Percentiles rank a stretch among this genome's conserved stretches.
These are phyloP conservation scores for Sebastes taczanowskii DNA, from an alignment of 2,797 vertebrate species.

Conservation along the genomic window DNA sequence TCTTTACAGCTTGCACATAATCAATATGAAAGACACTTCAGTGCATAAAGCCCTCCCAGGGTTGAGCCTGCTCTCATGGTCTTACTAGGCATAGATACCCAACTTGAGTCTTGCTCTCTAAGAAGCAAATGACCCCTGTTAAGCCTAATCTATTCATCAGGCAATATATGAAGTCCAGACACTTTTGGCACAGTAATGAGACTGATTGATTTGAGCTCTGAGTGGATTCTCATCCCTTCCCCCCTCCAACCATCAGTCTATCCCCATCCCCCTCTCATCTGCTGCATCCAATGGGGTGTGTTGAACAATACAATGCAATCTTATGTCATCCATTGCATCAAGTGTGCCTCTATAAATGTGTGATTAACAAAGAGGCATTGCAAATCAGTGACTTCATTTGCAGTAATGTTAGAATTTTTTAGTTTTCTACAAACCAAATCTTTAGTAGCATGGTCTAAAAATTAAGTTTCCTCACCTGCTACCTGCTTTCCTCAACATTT, in stretches of 20 bases:
- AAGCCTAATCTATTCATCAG: conserved; percentile 62
- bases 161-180: conserved; percentile 32
- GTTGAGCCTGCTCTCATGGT: neutral
- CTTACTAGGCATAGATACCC: conserved; percentile 5
- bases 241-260: neutral
- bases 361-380: conserved; percentile 6
- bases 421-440: neutral
- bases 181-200: conserved; percentile 50
- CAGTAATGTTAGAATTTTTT: neutral
- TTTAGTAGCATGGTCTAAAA: too few relatives aligned
- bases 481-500: too few relatives aligned
- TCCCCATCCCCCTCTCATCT: conserved; percentile 12
- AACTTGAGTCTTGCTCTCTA: conserved; percentile 34
- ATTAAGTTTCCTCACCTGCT: too few relatives aligned
- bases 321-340: conserved; percentile 6
- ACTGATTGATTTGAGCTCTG: conserved; percentile 65
- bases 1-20: neutral
- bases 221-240: conserved; percentile 48
- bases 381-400: neutral
- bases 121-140: conserved; percentile 60
- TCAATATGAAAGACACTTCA: neutral
- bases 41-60: neutral
- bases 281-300: conserved; percentile 11
- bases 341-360: neutral
- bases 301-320: conserved; percentile 27